These are phyloP conservation scores for Chamaetylas fuelleborni DNA, from an alignment of 2,113 vertebrate genomes.

Conservation along the genomic window DNA sequence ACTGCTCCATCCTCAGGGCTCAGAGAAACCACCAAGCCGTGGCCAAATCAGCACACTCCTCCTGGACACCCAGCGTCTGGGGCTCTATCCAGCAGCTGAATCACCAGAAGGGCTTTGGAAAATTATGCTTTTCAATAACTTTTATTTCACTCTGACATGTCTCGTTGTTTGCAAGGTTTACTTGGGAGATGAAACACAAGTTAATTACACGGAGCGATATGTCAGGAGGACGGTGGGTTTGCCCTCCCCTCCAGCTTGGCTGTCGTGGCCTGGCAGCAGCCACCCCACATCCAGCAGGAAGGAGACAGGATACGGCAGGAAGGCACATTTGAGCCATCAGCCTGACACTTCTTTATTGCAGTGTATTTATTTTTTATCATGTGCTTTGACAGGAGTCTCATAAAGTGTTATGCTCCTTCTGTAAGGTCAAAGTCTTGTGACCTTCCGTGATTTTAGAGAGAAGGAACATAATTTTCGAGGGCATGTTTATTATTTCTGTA, in stretches of 20 bases:
- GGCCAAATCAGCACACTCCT: not conserved
- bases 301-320: not conserved
- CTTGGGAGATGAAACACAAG: constrained; percentile 34
- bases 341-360: constrained; percentile 42
- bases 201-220: not conserved
- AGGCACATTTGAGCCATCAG: constrained; percentile 43
- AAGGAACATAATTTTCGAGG: constrained; percentile 33
- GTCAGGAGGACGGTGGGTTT: not conserved
- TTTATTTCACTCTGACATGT: not conserved
- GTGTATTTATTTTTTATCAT: constrained; percentile 60
- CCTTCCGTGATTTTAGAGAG: constrained; percentile 21
- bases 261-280: not conserved
- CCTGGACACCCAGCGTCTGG: not conserved
- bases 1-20: not conserved
- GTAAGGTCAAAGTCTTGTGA: constrained; percentile 37
- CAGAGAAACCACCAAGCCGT: not conserved
- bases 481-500: constrained; percentile 60
- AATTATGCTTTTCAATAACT: not conserved
- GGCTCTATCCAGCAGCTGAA: constrained; percentile 53
- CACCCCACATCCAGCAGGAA: not conserved
- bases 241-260: not conserved
- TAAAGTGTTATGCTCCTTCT: constrained; percentile 51
- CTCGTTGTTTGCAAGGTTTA: not conserved
- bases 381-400: constrained; percentile 59
- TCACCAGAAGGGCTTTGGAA: not conserved